Base-by-base conservation (phyloP, 2,797 vertebrate species). In the Hypotaenidia okinawae region DNA sequence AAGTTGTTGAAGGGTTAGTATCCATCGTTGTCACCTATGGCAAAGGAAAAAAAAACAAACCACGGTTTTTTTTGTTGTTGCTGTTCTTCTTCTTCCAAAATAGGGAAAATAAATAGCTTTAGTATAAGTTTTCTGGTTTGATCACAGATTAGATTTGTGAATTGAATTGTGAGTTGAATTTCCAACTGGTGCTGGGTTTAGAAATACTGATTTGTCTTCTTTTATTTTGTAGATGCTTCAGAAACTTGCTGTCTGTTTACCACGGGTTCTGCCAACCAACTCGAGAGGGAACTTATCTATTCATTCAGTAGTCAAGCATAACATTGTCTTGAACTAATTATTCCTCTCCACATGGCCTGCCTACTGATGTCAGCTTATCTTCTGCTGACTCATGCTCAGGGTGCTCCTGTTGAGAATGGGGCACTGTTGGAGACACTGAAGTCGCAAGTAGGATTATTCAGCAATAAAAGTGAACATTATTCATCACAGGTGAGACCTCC, bases 361-460 rank as follows among this genome's bases (percentile, higher is more conserved):
- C 97, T 98, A 70, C 97, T 99, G 32, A 92, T 97, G 78, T 98
- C 98, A 66, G 97, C 98, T 96, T 98, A 98, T 93, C 97, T 99
- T 86, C 96, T 99, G 97, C 98, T 98, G 95, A 97, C 98, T 94
- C 98, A 97, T 89, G 97, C 98, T 24, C 97, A 97, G 7, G 97
- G 97, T 52, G 98, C 98, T 78, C 98, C 98, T 30, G 93, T 97
- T 49, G 97, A 97, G 63, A 97, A 98, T 76, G 97, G 83, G 54
- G 93, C 97, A 13, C 92, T 98, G 24, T 33, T 97, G 64, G 97
- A 98, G 87, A 86, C 97, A 6, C 76, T 97, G 92, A 98, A 98
- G 87, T 96, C 97, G 30, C 97, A 98, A 86, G 88, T 97, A 43
- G 96, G 96, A 83, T 95, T 97, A 81, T 33, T 95, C 67, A 93